Evolutionary conservation across 2,797 vertebrate species (phyloP), one percentile per base, ranked within the genome.

Genomic region (Merluccius polli): DNA sequence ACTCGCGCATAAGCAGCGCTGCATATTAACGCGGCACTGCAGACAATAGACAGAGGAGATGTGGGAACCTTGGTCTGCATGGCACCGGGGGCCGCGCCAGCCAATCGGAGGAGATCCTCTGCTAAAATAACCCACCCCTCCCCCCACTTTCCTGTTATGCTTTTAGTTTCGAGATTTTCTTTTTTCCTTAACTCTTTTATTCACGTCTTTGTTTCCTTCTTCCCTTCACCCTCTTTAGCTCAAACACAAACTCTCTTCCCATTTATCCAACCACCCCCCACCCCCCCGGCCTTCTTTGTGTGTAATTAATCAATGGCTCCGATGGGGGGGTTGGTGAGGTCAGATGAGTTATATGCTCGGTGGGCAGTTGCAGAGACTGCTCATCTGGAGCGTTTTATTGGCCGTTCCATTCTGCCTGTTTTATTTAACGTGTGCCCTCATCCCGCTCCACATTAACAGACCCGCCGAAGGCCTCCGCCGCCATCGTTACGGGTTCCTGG

Each of bases 301-400:
- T 84, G 71, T 91, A 89, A 90, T 92, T 90, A 91, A 86, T 82
- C 84, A 89, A 88, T 89, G 87, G 87, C 79, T 88, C 79, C 77
- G 78, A 84, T 82, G 81, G 86, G 84, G 78, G 74, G 83, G 21
- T 6, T 1, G 18, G 48, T 1, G 48, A n/a, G 48, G 48, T 59
- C 48, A n/a, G 48, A n/a, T n/a, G 33, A n/a, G 48, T 59, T 21
- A 12, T 38, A 48, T 5, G 16, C 44, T 48, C 16, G 1, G 52
- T 59, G 52, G 52, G 16, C 52, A 24, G 52, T 7, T 6, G 21
- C 48, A n/a, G 48, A 48, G 44, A 59, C 48, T 18, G 44, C 44
- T 48, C 44, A 48, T 18, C 16, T 48, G 44, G 44, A 1, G 44
- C 7, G 52, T 9, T 59, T 24, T 59, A 59, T 59, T 59, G 52